A percentile compares a stretch with the other conserved stretches of the same genome.
Evolutionary conservation across 2,113 vertebrate genomes (phyloP).

Genomic region (Sebastes fasciatus): DNA sequence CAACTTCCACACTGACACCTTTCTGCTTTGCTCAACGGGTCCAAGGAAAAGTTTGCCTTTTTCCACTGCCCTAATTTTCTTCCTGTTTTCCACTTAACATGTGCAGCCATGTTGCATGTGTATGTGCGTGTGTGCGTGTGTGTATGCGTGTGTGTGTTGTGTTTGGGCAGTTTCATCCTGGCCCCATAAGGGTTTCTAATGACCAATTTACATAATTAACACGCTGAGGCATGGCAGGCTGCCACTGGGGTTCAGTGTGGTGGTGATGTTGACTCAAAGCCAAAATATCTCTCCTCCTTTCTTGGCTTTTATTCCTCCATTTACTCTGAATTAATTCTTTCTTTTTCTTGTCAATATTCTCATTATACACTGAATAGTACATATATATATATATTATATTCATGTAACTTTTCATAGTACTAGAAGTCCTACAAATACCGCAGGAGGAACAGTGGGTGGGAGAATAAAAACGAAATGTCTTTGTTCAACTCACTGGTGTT

Average conservation of each 20-base stretch:
- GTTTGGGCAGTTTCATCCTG: slow-evolving; percentile 56
- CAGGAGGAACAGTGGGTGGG: neutral
- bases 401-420: neutral
- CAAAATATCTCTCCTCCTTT: slow-evolving; percentile 31
- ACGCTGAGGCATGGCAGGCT: slow-evolving; percentile 63
- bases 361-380: neutral
- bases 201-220: slow-evolving; percentile 81
- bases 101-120: neutral
- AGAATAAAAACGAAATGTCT: no score
- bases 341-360: slow-evolving; percentile 11
- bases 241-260: slow-evolving; percentile 1
- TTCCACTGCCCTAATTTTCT: slow-evolving; percentile 44
- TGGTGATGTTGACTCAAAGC: slow-evolving; percentile 10
- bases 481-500: neutral
- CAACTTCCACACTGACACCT: slow-evolving; percentile 7
- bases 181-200: slow-evolving; percentile 68
- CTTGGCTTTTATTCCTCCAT: slow-evolving; percentile 26
- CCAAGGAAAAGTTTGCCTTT: slow-evolving; percentile 35
- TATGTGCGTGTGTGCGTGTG: slow-evolving; percentile 29
- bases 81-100: slow-evolving; percentile 44
- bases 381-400: neutral
- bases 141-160: slow-evolving; percentile 21
- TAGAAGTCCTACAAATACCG: neutral
- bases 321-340: slow-evolving; percentile 24
- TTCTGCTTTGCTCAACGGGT: slow-evolving; percentile 17